Percentiles rank a stretch among this genome's conserved stretches.
Conservation (phyloP, 2,888 invertebrate genomes). For the Eupeodes latifasciatus region DNA sequence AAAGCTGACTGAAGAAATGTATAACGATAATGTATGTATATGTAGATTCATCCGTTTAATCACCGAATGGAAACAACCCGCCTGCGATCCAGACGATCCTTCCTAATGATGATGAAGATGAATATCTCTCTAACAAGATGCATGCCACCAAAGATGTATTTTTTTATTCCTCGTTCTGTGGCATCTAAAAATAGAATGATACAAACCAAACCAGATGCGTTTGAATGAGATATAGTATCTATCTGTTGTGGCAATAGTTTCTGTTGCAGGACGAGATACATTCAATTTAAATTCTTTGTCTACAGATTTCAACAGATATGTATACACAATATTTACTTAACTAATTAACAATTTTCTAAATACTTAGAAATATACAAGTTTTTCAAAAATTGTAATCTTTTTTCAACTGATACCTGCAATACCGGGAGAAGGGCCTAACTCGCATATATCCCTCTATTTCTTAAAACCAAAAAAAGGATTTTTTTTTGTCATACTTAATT, state of each 20-base stretch:
- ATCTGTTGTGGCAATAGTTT: constrained; percentile 26
- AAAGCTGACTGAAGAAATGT: constrained; percentile 28
- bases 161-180: neutral
- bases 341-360: too few species aligned
- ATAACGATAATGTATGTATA: neutral
- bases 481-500: too few species aligned
- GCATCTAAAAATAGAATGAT: constrained; percentile 50
- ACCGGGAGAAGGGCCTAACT: too few species aligned
- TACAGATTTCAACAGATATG: too few species aligned
- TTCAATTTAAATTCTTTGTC: neutral
- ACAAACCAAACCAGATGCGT: constrained; percentile 54
- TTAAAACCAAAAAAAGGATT: too few species aligned
- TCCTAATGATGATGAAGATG: constrained; percentile 72
- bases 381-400: too few species aligned
- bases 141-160: constrained; percentile 70
- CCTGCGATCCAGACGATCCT: constrained; percentile 45
- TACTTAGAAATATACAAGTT: too few species aligned
- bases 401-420: too few species aligned
- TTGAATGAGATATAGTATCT: neutral
- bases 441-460: too few species aligned
- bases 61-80: constrained; percentile 41
- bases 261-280: constrained; percentile 24
- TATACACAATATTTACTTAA: too few species aligned
- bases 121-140: constrained; percentile 62
- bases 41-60: constrained; percentile 67